A percentile compares a stretch with the other conserved stretches of the same genome.
Conservation (phyloP, 1,140 invertebrate species). For the Scaptomyza graminum region DNA sequence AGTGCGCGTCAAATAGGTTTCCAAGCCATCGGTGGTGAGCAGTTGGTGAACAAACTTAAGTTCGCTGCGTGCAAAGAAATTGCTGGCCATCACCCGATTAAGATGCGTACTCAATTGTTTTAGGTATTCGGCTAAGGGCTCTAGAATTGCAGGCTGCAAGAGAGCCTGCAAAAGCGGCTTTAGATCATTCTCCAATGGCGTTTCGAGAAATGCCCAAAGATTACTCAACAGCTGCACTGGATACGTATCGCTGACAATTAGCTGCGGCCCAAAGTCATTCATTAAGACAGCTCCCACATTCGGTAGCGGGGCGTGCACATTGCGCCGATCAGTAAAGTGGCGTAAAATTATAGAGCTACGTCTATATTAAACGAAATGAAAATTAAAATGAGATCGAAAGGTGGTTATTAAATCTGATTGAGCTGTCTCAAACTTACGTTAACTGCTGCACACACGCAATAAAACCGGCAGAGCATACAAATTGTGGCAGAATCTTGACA, state of each 20-base stretch:
- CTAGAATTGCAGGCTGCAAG: constrained; percentile 56
- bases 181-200: constrained; percentile 39
- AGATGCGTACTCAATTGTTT: constrained; percentile 41
- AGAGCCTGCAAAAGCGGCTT: constrained; percentile 51
- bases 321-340: constrained; percentile 60
- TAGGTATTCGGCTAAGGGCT: constrained; percentile 63
- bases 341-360: constrained; percentile 68
- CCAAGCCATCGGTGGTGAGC: constrained; percentile 59
- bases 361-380: constrained; percentile 39
- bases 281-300: constrained; percentile 76
- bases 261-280: constrained; percentile 66
- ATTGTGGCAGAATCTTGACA: constrained; percentile 63
- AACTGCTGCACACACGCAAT: constrained; percentile 52
- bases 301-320: constrained; percentile 66
- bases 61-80: constrained; percentile 77
- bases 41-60: constrained; percentile 71
- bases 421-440: constrained; percentile 57
- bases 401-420: constrained; percentile 52
- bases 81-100: constrained; percentile 67
- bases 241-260: constrained; percentile 75
- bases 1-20: constrained; percentile 53
- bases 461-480: constrained; percentile 63
- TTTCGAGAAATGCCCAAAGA: constrained; percentile 60
- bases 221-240: constrained; percentile 68
- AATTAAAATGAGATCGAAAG: constrained; percentile 4